Evolutionary conservation across 2,113 vertebrate species (phyloP), one percentile per base, ranked within the genome.

Genomic region (Sander vitreus): DNA sequence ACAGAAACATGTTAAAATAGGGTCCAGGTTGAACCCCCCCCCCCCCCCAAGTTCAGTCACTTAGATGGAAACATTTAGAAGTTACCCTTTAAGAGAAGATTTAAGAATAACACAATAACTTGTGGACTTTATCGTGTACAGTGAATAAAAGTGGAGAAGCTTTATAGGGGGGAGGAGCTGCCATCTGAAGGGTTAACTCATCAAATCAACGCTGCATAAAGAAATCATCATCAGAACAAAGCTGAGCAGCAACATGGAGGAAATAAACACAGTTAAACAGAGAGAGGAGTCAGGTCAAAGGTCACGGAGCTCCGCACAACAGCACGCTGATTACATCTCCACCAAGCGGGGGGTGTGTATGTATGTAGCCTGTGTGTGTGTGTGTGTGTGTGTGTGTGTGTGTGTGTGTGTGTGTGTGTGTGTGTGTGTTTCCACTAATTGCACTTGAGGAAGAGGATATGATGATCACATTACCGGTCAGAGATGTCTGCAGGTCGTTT

Each of bases 401-500:
- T 33, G 33, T 33, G 60, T 67, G 30, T 75, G 75, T 63, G 47
- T 58, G 62, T 83, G 48, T 75, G 54, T 50, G n/a, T 77, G 83
- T 88, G 57, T 55, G 51, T 74, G 48, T 76, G 43, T 62, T 76
- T 58, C 89, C 83, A 91, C 93, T 94, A 95, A 95, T 95, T 94
- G 94, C 94, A 95, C 94, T 95, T 95, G 87, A 90, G 88, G 88
- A 91, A 87, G 87, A 86, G 72, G 84, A 79, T 60, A 86, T 83
- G 84, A 66, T 76, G 72, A 76, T 88, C 70, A 72, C 73, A 47
- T 65, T 58, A 66, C 76, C 79, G 16, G 60, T 82, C 84, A 64
- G 73, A 84, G 33, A 33, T n/a, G 64, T 86, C 83, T 87, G 82
- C 43, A 81, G 76, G 63, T 68, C 48, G 43, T 21, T 63, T 88